Evolutionary conservation across 2,888 invertebrate genomes (phyloP).

Genomic region (Drosophila subsilvestris): DNA sequence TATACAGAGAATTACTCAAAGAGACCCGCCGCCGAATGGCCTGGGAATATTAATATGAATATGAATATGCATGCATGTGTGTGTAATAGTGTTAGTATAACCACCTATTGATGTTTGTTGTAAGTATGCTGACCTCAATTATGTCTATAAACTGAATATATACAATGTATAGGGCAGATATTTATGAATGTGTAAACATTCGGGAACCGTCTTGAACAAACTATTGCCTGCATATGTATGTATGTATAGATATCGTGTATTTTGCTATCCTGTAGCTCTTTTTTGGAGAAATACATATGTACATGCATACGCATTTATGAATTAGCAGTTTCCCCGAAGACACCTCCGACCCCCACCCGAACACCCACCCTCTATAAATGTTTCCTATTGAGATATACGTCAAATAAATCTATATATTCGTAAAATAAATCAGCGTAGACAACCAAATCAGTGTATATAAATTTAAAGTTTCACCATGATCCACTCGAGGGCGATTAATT

Average conservation of each 20-base stretch:
- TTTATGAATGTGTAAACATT: slow-evolving; percentile 49
- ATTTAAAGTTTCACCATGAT: not conserved
- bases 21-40: slow-evolving; percentile 5
- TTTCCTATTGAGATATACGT: slow-evolving; percentile 63
- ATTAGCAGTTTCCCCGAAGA: not conserved
- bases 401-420: slow-evolving; percentile 41
- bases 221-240: slow-evolving; percentile 49
- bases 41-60: not conserved
- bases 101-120: slow-evolving; percentile 61
- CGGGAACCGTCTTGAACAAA: slow-evolving; percentile 68
- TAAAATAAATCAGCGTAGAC: slow-evolving; percentile 2
- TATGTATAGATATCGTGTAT: slow-evolving; percentile 67
- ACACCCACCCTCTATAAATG: slow-evolving; percentile 39
- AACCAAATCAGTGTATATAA: not conserved
- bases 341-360: not conserved
- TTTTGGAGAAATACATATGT: slow-evolving; percentile 63
- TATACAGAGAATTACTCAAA: slow-evolving; percentile 19
- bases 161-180: slow-evolving; percentile 56
- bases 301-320: slow-evolving; percentile 5
- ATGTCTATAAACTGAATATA: slow-evolving; percentile 76
- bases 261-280: slow-evolving; percentile 76
- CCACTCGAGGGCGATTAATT: slow-evolving; percentile 23
- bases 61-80: slow-evolving; percentile 34
- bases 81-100: slow-evolving; percentile 40
- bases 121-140: slow-evolving; percentile 78